Evolutionary conservation across 2,113 vertebrate species (phyloP).

Genomic region (Leptodactylus fuscus): DNA sequence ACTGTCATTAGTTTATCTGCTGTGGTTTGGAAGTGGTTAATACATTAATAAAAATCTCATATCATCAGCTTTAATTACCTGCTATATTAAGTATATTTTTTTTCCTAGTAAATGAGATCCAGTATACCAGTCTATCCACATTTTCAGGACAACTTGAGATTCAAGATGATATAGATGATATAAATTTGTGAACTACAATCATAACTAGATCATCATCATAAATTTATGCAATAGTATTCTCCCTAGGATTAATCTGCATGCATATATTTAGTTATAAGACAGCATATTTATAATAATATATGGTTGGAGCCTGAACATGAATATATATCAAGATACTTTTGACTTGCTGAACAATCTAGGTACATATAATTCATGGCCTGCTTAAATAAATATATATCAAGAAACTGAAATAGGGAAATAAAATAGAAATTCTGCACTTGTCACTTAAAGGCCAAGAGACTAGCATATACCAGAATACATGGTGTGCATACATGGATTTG

Average conservation of each 20-base stretch:
- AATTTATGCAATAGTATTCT: conserved; percentile 14
- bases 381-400: background rate
- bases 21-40: background rate
- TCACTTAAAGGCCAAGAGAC: background rate
- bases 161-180: background rate
- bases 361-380: background rate
- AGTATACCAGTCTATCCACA: background rate
- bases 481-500: too few species aligned
- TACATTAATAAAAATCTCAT: background rate
- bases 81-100: background rate
- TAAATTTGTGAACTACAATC: conserved; percentile 19
- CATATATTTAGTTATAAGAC: conserved; percentile 2
- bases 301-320: background rate
- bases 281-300: conserved; percentile 24
- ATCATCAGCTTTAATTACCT: background rate
- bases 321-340: conserved; percentile 13
- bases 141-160: background rate
- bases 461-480: background rate
- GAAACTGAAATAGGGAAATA: background rate
- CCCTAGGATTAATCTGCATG: conserved; percentile 18
- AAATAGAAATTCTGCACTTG: background rate
- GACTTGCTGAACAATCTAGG: background rate
- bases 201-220: conserved; percentile 16
- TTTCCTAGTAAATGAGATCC: background rate
- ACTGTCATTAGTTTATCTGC: too few species aligned